Evolutionary conservation across 2,113 vertebrate genomes (phyloP), one percentile per base, ranked within the genome.

Genomic region (Nothobranchius kuhntae): DNA sequence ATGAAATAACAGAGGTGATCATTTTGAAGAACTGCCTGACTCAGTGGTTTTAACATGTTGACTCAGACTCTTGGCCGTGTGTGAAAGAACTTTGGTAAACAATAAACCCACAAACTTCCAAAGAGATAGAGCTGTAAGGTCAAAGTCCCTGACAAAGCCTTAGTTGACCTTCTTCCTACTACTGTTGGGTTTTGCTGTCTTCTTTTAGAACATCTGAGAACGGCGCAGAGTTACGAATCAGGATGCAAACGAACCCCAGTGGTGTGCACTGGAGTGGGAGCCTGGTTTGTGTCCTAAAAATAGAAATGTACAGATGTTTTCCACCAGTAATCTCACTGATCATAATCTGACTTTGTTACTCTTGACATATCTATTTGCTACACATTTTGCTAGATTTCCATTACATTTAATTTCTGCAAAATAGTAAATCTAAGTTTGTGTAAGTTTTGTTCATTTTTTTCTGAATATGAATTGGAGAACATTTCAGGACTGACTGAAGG

Each of bases 231-330:
- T 53, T 14, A 70, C 65, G 60, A 92, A 24, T 35, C 92, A 24
- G 45, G 26, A 30, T 1, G 17, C 47, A 21, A 89, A 71, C 52
- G 51, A 68, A 53, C 65, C 11, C 90, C 89, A 91, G 14, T 86
- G 86, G 1, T 5, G 13, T 48, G 57, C 89, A 89, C 90, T 90
- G 91, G 14, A 85, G 14, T 7, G 85, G 81, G 2, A 87, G 1
- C 4, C 58, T 72, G 3, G 21, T 21, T 21, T 73, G 68, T 13
- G 53, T 4, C 65, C 89, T 90, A 53, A 70, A 83, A 65, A 56
- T 0, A 50, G 64, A 68, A 8, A 9, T 1, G 17, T 9, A 15
- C 9, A 52, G 0, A 1, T 26, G 50, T 40, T 50, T 59, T 6
- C 53, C 13, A 42, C 13, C 7, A n/a, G 53, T 30, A 30, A 15